Conservation (phyloP, 2,888 invertebrate species). For the Lithophane ornitopus region DNA sequence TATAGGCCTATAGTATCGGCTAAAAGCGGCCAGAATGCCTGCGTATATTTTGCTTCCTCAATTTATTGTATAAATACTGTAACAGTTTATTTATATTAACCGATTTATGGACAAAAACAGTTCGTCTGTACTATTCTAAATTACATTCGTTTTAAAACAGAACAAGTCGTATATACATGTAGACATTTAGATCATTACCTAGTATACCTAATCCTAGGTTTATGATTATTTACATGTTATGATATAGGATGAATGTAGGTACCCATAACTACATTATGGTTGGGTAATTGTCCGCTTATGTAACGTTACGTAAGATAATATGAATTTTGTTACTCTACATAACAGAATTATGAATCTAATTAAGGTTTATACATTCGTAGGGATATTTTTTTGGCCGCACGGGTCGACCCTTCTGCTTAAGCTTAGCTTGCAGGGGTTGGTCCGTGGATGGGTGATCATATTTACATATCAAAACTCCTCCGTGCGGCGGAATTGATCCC, state of each 20-base stretch:
- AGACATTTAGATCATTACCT: constrained; percentile 6
- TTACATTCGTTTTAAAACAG: constrained; percentile 12
- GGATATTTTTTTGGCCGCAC: background rate
- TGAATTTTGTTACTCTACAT: background rate
- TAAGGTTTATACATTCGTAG: background rate
- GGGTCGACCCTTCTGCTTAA: no score
- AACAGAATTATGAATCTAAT: no score
- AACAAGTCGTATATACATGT: background rate
- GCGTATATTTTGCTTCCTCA: constrained; percentile 19
- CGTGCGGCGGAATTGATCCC: no score
- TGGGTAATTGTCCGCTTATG: background rate
- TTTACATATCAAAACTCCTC: no score
- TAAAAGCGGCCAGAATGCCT: background rate
- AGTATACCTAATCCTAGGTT: constrained; percentile 17
- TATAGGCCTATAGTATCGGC: background rate
- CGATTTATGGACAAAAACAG: constrained; percentile 33
- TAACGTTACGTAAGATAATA: background rate
- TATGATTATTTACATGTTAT: background rate
- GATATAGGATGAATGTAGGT: background rate
- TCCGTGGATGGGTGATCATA: no score
- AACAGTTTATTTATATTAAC: constrained; percentile 23
- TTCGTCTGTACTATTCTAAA: background rate
- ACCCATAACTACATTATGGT: constrained; percentile 16
- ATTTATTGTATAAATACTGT: constrained; percentile 27
- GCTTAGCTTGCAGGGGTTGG: no score